Evolutionary conservation across 2,797 vertebrate genomes (phyloP).

Genomic region (Dallia pectoralis): DNA sequence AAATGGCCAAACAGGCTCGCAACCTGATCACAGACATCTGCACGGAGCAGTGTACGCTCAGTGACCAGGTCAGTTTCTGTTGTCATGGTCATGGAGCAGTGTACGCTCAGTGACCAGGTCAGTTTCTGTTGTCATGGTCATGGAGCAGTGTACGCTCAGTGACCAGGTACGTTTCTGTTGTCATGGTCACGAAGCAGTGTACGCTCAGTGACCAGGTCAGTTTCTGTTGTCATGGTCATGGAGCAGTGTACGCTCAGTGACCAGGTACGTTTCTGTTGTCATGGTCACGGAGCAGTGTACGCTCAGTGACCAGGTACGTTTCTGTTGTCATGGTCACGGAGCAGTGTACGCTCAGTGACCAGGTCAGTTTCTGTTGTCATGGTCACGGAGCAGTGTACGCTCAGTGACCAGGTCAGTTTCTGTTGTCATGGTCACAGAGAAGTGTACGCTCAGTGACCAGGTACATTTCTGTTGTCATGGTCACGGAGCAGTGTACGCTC

Average conservation of each 20-base stretch:
- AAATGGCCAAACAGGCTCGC: constrained; percentile 98
- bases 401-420: no score
- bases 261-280: no score
- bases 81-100: background rate
- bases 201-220: background rate
- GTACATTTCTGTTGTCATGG: no score
- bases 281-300: no score
- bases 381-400: no score
- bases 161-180: background rate
- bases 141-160: background rate
- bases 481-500: no score
- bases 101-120: background rate
- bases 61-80: constrained; percentile 38
- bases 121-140: background rate
- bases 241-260: background rate
- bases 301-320: no score
- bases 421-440: no score
- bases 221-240: background rate
- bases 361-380: no score
- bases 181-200: background rate
- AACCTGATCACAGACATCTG: constrained; percentile 99
- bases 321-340: no score
- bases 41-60: constrained; percentile 96
- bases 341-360: no score
- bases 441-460: no score